Base-by-base conservation (phyloP, 2,888 invertebrate genomes). In the Gymnocheta viridis region DNA sequence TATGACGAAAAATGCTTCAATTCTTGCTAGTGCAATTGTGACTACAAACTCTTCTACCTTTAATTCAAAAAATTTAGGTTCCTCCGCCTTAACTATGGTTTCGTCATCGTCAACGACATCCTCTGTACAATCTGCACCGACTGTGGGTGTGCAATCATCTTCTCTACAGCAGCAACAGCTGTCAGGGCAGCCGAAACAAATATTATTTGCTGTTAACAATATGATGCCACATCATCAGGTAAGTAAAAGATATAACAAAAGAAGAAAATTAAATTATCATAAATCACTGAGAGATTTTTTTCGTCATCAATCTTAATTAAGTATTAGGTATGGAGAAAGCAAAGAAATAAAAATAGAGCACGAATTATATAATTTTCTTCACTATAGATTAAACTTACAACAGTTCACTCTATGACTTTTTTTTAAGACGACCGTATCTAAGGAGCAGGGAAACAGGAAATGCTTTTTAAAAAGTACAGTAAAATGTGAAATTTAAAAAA, bases 161-260 rank as follows among this genome's bases (percentile, higher is more conserved):
- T 85, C 49, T 67, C 82, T 70, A 78, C 86, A 76, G 69, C 86
- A 64, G 80, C 87, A 70, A 76, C 78, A 67, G 29, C 66, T 76
- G n/a, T 49, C 78, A 14, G 76, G 72, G 7, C 88, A 89, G 5
- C 89, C 88, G 60, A 89, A 90, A 67, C 89, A 89, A 82, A 88
- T 92, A 81, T 90, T 90, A 87, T 91, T 92, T 84, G 86, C 90
- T 70, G 87, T 89, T 19, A 90, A 89, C 77, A 90, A 88, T 84
- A 85, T 87, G 67, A 89, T 91, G 88, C 84, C 83, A 51, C 83
- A 87, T 82, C 90, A 90, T 88, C 91, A 91, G 88, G 91, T 92
- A 82, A 88, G 87, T 86, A 32, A 19, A 47, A 47, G 47, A 47
- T 0, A 47, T 4, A 47, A 38, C 9, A 9, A 47, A 47, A 17